These are phyloP conservation scores for Beris chalybata DNA, from an alignment of 2,888 invertebrate species.

Conservation along the genomic window DNA sequence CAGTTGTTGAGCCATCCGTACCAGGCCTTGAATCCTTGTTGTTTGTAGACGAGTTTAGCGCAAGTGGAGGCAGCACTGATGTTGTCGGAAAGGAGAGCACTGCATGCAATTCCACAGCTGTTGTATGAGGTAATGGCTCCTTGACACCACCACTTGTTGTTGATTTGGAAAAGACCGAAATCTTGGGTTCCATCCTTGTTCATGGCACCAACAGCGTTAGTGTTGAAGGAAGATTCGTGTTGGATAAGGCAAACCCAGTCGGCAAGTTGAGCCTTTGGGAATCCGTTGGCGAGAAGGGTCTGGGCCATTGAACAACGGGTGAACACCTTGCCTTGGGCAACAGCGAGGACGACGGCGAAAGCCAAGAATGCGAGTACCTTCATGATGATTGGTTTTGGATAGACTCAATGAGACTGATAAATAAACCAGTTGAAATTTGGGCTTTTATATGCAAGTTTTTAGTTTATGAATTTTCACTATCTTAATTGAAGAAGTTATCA, in stretches of 20 bases:
- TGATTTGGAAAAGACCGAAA: constrained; percentile 30
- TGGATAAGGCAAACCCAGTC: constrained; percentile 26
- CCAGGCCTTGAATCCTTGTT: constrained; percentile 30
- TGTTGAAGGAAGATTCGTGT: constrained; percentile 28
- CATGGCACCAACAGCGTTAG: constrained; percentile 17
- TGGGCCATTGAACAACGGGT: constrained; percentile 24
- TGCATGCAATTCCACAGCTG: constrained; percentile 5
- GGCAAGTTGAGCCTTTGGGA: constrained; percentile 15
- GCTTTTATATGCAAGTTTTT: too few relatives aligned
- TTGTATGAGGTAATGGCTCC: constrained; percentile 26
- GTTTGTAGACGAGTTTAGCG: constrained; percentile 23
- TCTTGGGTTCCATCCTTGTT: constrained; percentile 27
- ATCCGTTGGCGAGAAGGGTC: constrained; percentile 8
- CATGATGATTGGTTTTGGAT: constrained; percentile 13
- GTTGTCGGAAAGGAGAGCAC: constrained; percentile 14
- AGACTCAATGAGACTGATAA: constrained; percentile 23
- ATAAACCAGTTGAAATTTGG: too few relatives aligned
- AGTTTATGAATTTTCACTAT: too few relatives aligned
- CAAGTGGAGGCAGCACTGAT: constrained; percentile 14
- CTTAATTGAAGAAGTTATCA: too few relatives aligned
- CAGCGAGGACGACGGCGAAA: constrained; percentile 14
- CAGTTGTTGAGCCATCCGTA: constrained; percentile 29
- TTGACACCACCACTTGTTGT: constrained; percentile 29
- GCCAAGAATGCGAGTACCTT: constrained; percentile 28
- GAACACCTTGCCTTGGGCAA: constrained; percentile 24